phyloP scores from a whole-genome alignment of 2,888 invertebrate genomes.

The Melipona bicolor region DNA sequence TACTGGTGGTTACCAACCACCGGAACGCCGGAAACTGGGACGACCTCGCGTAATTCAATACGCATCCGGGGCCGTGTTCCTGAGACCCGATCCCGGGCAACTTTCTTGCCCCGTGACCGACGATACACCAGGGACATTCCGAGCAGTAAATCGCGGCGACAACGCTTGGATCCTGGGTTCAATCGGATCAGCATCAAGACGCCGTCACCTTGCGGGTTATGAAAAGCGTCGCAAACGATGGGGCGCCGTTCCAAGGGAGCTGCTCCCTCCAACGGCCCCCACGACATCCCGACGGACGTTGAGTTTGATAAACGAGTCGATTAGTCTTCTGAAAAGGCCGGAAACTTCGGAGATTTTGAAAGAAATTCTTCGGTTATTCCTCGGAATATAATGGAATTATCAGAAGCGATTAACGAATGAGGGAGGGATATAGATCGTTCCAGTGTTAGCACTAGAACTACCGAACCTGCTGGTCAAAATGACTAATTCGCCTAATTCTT shows the following conservation, averaged over 20 bases:
- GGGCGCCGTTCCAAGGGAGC: neutral
- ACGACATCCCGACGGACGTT: neutral
- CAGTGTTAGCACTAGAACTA: no score
- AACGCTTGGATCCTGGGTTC: slow-evolving; percentile 3
- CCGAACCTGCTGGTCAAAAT: no score
- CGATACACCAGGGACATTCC: slow-evolving; percentile 15
- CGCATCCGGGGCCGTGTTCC: slow-evolving; percentile 26
- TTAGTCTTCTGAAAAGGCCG: neutral
- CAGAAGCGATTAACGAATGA: neutral
- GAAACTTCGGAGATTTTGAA: neutral
- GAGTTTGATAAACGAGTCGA: slow-evolving; percentile 17
- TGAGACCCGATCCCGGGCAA: neutral
- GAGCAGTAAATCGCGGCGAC: slow-evolving; percentile 16
- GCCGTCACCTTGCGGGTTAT: slow-evolving; percentile 15
- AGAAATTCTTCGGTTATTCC: neutral
- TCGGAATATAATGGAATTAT: neutral
- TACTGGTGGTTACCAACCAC: neutral
- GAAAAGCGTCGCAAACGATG: neutral
- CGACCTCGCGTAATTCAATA: slow-evolving; percentile 53
- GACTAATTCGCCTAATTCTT: no score
- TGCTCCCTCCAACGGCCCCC: no score
- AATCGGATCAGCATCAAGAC: slow-evolving; percentile 17
- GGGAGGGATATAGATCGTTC: no score
- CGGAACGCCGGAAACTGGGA: slow-evolving; percentile 25
- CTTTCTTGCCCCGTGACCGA: slow-evolving; percentile 22